Evolutionary conservation across 2,113 vertebrate species (phyloP), one percentile per base, ranked within the genome.

Genomic region (Guaruba guarouba): DNA sequence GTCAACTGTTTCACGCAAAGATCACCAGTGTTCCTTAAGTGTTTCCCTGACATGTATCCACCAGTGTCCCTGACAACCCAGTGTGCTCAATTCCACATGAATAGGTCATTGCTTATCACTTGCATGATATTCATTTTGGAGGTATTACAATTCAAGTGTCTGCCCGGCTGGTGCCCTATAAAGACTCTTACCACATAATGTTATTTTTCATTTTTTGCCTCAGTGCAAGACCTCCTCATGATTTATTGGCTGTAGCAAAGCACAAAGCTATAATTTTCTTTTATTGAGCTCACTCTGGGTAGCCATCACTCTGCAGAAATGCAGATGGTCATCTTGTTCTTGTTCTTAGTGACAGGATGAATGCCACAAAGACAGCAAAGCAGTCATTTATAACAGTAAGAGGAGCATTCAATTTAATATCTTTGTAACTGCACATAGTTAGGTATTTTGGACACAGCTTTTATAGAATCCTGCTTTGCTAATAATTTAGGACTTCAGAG

Each of bases 251-350:
- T 96, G 81, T 95, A 91, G 91, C 94, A 97, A 94, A 95, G 97
- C 70, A 77, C 79, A 89, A 95, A 97, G 68, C 80, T 93, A 94
- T 97, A 94, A 95, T 97, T 96, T 96, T 94, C 68, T 96, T 97
- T 98, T 97, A 98, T 97, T 97, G 97, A 96, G 88, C 88, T 93
- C 90, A 35, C 94, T 88, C 87, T 79, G 92, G 92, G 91, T 95
- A 95, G 90, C 93, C 96, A 96, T 97, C 94, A 96, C 84, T 90
- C 93, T 88, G 63, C 88, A 95, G 95, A 97, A 97, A 97, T 96
- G 88, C 96, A 95, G 93, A 95, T 96, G 92, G 92, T 97, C 96
- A 97, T 96, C 94, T 97, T 96, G 94, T 94, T 97, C 94, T 97
- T 97, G 87, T 93, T 96, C 88, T 78, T 96, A 95, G 96, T 89